Percentiles rank a stretch among this genome's conserved stretches.
phyloP scores from a whole-genome alignment of 2,113 vertebrate genomes.

The Ochotona curzoniae region DNA sequence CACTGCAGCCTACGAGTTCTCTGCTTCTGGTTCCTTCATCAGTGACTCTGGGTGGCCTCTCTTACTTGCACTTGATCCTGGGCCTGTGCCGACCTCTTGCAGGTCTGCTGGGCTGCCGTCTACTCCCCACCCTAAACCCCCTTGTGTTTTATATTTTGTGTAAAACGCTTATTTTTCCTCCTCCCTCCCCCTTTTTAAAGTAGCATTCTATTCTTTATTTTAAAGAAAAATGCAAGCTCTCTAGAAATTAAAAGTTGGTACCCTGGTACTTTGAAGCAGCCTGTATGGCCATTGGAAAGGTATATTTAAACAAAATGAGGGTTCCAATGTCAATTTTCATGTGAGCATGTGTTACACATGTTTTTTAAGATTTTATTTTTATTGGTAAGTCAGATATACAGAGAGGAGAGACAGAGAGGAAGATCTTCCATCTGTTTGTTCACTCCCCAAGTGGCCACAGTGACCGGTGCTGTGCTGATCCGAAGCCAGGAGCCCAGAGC shows the following conservation, averaged over 20 bases:
- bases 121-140: background rate
- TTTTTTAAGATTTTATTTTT: no score
- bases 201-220: background rate
- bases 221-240: background rate
- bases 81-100: background rate
- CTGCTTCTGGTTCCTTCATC: background rate
- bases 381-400: no score
- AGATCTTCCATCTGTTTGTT: no score
- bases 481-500: no score
- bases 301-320: conserved; percentile 23
- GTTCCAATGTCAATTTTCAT: no score
- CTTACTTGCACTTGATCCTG: no score
- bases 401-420: no score
- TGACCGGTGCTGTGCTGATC: no score
- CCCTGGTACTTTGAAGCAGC: background rate
- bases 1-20: background rate
- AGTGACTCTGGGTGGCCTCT: background rate
- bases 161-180: background rate
- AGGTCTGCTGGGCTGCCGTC: background rate
- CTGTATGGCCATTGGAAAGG: background rate
- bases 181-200: background rate
- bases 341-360: no score
- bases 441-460: no score
- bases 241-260: background rate
- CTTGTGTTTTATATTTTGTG: background rate